A percentile compares a stretch with the other conserved stretches of the same genome.
These are phyloP conservation scores for Semotilus atromaculatus DNA, from an alignment of 2,797 vertebrate species.

Conservation along the genomic window DNA sequence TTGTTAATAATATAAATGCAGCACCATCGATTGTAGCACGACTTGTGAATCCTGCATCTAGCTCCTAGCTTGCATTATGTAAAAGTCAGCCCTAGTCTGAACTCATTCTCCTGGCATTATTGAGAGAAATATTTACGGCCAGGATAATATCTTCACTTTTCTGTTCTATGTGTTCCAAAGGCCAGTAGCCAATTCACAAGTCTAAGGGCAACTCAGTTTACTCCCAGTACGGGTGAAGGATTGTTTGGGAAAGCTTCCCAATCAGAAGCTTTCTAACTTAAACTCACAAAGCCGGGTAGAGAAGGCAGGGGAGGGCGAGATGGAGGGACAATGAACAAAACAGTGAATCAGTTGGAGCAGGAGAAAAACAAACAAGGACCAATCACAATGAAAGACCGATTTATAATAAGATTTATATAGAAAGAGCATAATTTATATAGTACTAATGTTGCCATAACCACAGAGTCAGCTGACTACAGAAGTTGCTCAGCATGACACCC, in stretches of 20 bases:
- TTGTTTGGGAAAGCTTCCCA: conserved; percentile 27
- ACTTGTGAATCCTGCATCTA: neutral
- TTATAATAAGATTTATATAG: neutral
- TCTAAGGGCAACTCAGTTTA: conserved; percentile 35
- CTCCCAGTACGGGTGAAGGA: conserved; percentile 7
- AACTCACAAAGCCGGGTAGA: neutral
- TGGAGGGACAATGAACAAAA: conserved; percentile 5
- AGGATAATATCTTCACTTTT: conserved; percentile 43
- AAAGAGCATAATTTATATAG: neutral
- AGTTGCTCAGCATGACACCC: neutral
- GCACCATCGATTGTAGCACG: neutral
- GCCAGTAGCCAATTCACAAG: conserved; percentile 14
- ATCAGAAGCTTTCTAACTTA: conserved; percentile 12
- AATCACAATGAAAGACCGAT: neutral
- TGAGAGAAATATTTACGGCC: conserved; percentile 10
- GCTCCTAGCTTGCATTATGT: neutral
- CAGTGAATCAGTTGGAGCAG: neutral
- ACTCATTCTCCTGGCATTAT: conserved; percentile 32
- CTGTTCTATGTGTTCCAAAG: neutral
- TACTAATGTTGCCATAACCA: neutral
- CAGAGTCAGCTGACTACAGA: neutral
- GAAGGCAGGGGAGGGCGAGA: conserved; percentile 33
- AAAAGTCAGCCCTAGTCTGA: conserved; percentile 2
- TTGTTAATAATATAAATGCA: neutral
- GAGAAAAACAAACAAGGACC: neutral